Conservation (phyloP, 2,888 invertebrate genomes). For the Cerceris rybyensis region DNA sequence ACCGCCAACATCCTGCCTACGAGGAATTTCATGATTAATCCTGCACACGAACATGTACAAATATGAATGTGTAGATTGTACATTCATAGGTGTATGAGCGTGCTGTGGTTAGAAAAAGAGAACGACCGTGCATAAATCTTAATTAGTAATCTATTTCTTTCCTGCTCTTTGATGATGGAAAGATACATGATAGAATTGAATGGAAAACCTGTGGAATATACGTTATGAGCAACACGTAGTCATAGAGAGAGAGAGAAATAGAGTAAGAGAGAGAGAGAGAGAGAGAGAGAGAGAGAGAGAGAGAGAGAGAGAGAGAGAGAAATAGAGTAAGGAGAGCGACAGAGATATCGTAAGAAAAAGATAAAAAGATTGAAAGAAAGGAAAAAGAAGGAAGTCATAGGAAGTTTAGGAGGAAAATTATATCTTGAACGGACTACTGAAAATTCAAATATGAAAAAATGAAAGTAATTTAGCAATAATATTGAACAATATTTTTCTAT, state of each 20-base stretch:
- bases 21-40: conserved; percentile 55
- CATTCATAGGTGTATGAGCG: not conserved
- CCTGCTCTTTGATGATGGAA: conserved; percentile 11
- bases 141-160: conserved; percentile 21
- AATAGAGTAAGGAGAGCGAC: conserved; percentile 15
- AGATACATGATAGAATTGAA: conserved; percentile 1
- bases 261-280: no score
- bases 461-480: no score
- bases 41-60: not conserved
- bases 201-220: conserved; percentile 9
- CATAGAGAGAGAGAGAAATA: not conserved
- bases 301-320: not conserved
- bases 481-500: no score
- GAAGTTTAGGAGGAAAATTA: not conserved
- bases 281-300: not conserved
- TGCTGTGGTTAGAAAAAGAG: not conserved
- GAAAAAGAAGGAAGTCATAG: not conserved
- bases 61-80: not conserved
- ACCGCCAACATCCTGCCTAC: conserved; percentile 53
- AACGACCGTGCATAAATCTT: conserved; percentile 34
- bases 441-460: no score
- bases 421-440: not conserved
- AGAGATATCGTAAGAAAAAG: not conserved
- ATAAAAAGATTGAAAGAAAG: not conserved
- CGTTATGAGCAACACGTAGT: no score